Base-by-base conservation (phyloP, 2,113 vertebrate species). In the Apus apus region DNA sequence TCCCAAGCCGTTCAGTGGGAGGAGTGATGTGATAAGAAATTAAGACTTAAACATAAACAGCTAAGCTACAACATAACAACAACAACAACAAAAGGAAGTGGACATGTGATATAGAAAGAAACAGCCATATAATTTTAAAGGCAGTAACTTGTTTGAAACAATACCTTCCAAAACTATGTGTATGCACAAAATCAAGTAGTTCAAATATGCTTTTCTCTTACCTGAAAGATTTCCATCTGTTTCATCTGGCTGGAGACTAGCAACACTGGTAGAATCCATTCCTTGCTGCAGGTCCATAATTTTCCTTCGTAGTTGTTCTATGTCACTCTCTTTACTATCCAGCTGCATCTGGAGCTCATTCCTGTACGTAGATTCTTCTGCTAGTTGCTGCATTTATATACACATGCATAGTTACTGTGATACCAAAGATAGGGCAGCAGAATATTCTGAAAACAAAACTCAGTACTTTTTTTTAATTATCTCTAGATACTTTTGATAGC, bases 281-380 rank as follows among this genome's bases (percentile, higher is more conserved):
- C 99, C 98, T 91, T 98, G 98, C 89, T 99, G 99, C 87, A 99
- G 97, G 91, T 99, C 99, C 54, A 98, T 97, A 76, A 99, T 98
- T 95, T 99, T 99, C 92, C 99, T 98, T 25, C 98, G 97, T 3
- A 99, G 97, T 68, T 99, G 99, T 94, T 99, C 99, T 90, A 99
- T 99, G 96, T 99, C 99, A 53, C 99, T 99, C 95, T 99, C 99
- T 96, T 99, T 99, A 98, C 99, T 99, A 97, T 99, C 99, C 94
- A 99, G 96, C 96, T 99, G 99, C 99, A 99, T 99, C 94, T 99
- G 99, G 82, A 99, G 98, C 96, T 99, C 99, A 38, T 98, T 99
- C 97, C 97, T 99, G 87, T 99, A 98, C 1, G 98, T 98, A 97
- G 97, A 98, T 96, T 99, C 99, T 97, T 99, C 99, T 53, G 95